Evolutionary conservation across 2,888 invertebrate genomes (phyloP).

Genomic region (Polymixis flavicincta): DNA sequence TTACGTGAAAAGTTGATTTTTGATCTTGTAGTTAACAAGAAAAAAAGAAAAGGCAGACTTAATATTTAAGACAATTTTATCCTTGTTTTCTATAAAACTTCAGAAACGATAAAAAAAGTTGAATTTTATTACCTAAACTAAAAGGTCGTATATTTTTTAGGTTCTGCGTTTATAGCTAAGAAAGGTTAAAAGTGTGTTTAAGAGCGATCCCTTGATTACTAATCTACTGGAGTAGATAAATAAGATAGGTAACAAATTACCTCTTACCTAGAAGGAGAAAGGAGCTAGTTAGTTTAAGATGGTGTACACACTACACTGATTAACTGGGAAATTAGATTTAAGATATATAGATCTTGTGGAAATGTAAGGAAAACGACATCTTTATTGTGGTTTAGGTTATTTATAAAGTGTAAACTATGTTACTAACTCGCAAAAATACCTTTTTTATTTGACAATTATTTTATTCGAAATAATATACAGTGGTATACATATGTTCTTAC

Average conservation of each 20-base stretch:
- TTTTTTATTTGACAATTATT: not conserved
- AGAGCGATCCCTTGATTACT: conserved; percentile 46
- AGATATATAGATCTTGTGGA: conserved; percentile 15
- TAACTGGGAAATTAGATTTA: conserved; percentile 18
- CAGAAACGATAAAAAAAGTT: conserved; percentile 3
- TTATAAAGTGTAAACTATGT: not conserved
- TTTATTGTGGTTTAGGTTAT: conserved; percentile 2
- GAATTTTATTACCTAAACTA: conserved; percentile 16
- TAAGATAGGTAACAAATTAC: conserved; percentile 59
- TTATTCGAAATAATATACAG: not conserved
- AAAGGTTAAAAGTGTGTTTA: conserved; percentile 39
- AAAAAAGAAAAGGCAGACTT: not conserved
- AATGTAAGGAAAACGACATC: not conserved
- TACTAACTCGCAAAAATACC: not conserved
- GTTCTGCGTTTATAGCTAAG: conserved; percentile 2
- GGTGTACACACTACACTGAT: conserved; percentile 41
- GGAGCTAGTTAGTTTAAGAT: conserved; percentile 42
- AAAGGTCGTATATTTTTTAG: conserved; percentile 24
- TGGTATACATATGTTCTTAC: not conserved
- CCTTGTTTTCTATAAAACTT: conserved; percentile 8
- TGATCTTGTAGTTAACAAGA: not conserved
- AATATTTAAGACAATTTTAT: not conserved
- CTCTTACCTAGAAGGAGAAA: conserved; percentile 37
- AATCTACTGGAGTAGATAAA: conserved; percentile 55
- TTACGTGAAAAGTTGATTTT: conserved; percentile 5